Percentiles rank a stretch among this genome's conserved stretches.
These are phyloP conservation scores for Sternotherus odoratus DNA, from an alignment of 2,797 vertebrate genomes.

Conservation along the genomic window DNA sequence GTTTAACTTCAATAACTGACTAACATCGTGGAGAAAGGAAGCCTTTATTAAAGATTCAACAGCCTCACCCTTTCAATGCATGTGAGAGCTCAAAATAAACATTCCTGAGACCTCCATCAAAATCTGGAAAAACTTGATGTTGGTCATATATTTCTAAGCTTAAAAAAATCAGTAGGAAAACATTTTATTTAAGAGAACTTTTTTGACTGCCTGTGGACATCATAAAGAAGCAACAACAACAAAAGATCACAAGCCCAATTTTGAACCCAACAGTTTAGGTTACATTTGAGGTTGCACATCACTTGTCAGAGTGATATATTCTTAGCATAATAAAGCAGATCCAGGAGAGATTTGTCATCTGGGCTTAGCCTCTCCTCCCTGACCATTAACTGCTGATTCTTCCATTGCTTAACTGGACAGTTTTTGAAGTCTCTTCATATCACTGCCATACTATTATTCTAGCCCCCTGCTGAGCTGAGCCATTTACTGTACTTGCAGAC, in stretches of 20 bases:
- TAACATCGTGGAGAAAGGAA: slow-evolving; percentile 5
- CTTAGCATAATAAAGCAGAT: slow-evolving; percentile 26
- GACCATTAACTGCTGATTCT: slow-evolving; percentile 3
- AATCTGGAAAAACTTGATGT: background rate
- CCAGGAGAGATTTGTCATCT: slow-evolving; percentile 7
- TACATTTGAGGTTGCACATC: background rate
- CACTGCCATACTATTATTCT: background rate
- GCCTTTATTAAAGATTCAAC: background rate
- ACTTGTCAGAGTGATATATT: background rate
- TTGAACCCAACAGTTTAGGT: background rate
- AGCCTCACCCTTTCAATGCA: background rate
- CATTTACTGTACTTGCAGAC: slow-evolving; percentile 42
- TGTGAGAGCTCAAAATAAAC: slow-evolving; percentile 11
- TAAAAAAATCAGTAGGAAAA: background rate
- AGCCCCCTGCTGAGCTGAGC: slow-evolving; percentile 46
- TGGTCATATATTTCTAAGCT: background rate
- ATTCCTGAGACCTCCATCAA: background rate
- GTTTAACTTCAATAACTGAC: background rate
- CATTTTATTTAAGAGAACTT: background rate
- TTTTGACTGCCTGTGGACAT: slow-evolving; percentile 19
- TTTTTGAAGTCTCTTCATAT: slow-evolving; percentile 51
- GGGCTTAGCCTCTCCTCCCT: slow-evolving; percentile 8
- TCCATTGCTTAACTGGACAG: slow-evolving; percentile 5
- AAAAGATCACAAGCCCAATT: slow-evolving; percentile 41
- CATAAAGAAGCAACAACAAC: slow-evolving; percentile 38